A percentile compares a stretch with the other conserved stretches of the same genome.
Conservation (phyloP, 2,797 vertebrate genomes). For the Pseudocheirus occidentalis region DNA sequence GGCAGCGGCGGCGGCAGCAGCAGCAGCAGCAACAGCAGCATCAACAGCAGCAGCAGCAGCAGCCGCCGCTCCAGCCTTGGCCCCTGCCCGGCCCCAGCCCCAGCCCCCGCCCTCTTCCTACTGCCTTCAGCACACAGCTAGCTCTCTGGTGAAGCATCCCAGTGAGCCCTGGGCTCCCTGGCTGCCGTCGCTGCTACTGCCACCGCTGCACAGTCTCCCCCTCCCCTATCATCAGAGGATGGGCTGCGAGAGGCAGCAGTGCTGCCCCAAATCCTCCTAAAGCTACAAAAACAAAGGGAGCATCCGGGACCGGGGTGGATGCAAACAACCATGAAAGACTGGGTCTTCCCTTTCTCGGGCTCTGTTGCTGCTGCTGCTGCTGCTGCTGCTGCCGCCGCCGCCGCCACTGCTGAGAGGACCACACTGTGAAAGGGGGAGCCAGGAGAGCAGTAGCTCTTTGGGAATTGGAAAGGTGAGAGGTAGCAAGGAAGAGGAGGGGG, state of each 20-base stretch:
- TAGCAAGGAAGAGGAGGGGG: slow-evolving; percentile 88
- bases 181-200: slow-evolving; percentile 70
- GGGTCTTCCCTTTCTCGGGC: slow-evolving; percentile 80
- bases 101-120: slow-evolving; percentile 75
- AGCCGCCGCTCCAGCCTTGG: neutral
- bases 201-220: slow-evolving; percentile 61
- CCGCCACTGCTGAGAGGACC: slow-evolving; percentile 79
- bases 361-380: slow-evolving; percentile 77
- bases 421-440: slow-evolving; percentile 87
- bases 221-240: slow-evolving; percentile 84
- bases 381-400: slow-evolving; percentile 74
- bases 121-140: slow-evolving; percentile 61
- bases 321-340: slow-evolving; percentile 90
- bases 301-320: slow-evolving; percentile 83
- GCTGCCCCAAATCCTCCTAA: slow-evolving; percentile 82
- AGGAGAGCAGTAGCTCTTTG: slow-evolving; percentile 81
- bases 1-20: neutral
- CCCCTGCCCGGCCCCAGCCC: slow-evolving; percentile 71
- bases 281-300: slow-evolving; percentile 86
- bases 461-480: slow-evolving; percentile 75
- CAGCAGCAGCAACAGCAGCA: slow-evolving; percentile 78
- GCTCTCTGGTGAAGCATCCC: slow-evolving; percentile 58
- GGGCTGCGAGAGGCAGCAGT: slow-evolving; percentile 87
- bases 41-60: slow-evolving; percentile 74
- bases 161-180: slow-evolving; percentile 68